Evolutionary conservation across 2,113 vertebrate genomes (phyloP).

Genomic region (Channa maculata): DNA sequence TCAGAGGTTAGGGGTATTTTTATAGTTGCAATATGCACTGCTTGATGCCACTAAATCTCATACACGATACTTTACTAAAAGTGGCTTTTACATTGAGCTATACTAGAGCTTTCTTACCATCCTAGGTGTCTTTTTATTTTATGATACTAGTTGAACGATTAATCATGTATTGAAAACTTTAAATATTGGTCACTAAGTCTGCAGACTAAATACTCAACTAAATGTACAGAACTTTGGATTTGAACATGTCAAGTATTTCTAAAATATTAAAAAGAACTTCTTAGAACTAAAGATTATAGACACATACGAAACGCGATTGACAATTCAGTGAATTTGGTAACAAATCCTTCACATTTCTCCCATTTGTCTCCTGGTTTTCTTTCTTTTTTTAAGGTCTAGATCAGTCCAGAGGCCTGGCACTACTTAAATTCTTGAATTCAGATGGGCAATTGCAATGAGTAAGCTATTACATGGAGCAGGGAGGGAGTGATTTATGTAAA

Average conservation of each 20-base stretch:
- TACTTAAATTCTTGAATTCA: slow-evolving; percentile 36
- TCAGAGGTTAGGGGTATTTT: no score
- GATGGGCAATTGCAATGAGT: slow-evolving; percentile 1
- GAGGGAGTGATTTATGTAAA: slow-evolving; percentile 31
- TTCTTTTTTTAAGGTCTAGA: slow-evolving; percentile 14
- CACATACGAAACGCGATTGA: not conserved
- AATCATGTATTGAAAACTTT: slow-evolving; percentile 28
- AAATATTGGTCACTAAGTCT: slow-evolving; percentile 19
- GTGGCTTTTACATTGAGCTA: not conserved
- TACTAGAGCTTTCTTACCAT: slow-evolving; percentile 5
- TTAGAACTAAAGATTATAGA: not conserved
- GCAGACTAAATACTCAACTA: slow-evolving; percentile 2
- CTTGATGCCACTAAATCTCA: no score
- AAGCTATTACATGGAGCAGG: slow-evolving; percentile 11
- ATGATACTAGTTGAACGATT: slow-evolving; percentile 18
- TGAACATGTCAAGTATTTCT: slow-evolving; percentile 53
- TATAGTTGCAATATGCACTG: no score
- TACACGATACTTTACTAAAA: no score
- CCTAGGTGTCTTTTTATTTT: slow-evolving; percentile 4
- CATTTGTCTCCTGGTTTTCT: slow-evolving; percentile 35
- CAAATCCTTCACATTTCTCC: slow-evolving; percentile 23
- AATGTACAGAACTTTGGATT: slow-evolving; percentile 27
- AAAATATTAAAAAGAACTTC: slow-evolving; percentile 34
- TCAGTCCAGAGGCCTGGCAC: slow-evolving; percentile 47
- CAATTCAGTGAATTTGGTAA: slow-evolving; percentile 26